Evolutionary conservation across 2,113 vertebrate species (phyloP).

Genomic region (Oophaga pumilio): DNA sequence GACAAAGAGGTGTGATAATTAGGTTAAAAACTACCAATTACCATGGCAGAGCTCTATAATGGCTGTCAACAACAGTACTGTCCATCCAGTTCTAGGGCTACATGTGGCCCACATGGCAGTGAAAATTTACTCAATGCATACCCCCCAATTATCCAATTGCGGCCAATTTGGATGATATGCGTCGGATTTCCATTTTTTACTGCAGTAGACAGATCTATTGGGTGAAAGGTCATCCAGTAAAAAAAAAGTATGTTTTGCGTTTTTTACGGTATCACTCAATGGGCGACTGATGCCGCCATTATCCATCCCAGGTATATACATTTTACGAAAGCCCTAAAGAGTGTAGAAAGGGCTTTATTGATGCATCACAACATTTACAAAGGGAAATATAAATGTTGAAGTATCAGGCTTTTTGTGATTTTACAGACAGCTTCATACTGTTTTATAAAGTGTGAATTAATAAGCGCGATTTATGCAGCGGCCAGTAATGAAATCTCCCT

Average conservation of each 20-base stretch:
- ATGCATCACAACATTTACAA: constrained; percentile 2
- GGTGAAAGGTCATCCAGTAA: no score
- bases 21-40: background rate
- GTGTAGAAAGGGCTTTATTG: background rate
- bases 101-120: background rate
- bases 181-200: no score
- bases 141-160: no score
- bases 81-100: background rate
- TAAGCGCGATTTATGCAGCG: constrained; percentile 40
- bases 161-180: no score
- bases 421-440: constrained; percentile 28
- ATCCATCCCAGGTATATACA: no score
- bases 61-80: no score
- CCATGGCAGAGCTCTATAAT: background rate
- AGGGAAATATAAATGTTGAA: constrained; percentile 9
- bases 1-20: background rate
- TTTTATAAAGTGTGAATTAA: constrained; percentile 46
- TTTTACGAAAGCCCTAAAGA: no score
- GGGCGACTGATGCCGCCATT: no score
- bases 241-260: no score
- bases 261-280: no score
- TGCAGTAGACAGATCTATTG: no score
- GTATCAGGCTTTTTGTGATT: constrained; percentile 15
- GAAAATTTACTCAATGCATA: no score
- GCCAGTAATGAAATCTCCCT: constrained; percentile 45